phyloP scores from a whole-genome alignment of 2,797 vertebrate genomes.

The Urophycis tenuis region DNA sequence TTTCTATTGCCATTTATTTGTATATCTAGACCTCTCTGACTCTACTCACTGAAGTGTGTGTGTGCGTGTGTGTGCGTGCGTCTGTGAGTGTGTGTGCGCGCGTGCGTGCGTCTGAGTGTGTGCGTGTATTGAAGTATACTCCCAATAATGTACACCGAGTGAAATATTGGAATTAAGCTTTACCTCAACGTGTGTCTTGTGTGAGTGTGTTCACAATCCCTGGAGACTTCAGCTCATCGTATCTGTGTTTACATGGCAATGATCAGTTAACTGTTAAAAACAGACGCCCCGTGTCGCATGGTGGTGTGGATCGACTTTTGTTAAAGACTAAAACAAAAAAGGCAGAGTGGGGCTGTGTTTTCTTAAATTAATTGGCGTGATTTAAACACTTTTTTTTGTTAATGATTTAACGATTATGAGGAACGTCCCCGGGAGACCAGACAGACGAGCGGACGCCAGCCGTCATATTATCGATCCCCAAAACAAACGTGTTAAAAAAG shows the following conservation, averaged over 20 bases:
- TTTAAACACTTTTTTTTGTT: slow-evolving; percentile 11
- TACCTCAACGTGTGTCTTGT: slow-evolving; percentile 4
- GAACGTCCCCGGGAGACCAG: slow-evolving; percentile 8
- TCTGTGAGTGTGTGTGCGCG: neutral
- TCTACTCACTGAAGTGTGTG: slow-evolving; percentile 9
- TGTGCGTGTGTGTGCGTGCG: slow-evolving; percentile 3
- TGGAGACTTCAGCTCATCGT: slow-evolving; percentile 6
- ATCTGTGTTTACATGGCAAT: slow-evolving; percentile 4
- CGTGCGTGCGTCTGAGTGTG: no score
- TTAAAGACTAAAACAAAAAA: neutral
- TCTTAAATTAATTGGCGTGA: neutral
- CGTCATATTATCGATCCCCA: slow-evolving; percentile 17
- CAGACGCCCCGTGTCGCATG: neutral
- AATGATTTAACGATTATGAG: slow-evolving; percentile 30
- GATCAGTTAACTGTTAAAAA: neutral
- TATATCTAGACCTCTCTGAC: slow-evolving; percentile 10
- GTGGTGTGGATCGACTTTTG: neutral
- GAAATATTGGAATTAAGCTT: slow-evolving; percentile 17
- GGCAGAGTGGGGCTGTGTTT: neutral
- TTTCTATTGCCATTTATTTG: slow-evolving; percentile 42
- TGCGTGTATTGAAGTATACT: no score
- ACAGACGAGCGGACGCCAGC: neutral
- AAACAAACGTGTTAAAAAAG: slow-evolving; percentile 4
- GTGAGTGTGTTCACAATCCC: slow-evolving; percentile 20
- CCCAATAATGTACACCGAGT: neutral